A percentile compares a stretch with the other conserved stretches of the same genome.
phyloP scores from a whole-genome alignment of 2,113 vertebrate species.

The Phocoena sinus region DNA sequence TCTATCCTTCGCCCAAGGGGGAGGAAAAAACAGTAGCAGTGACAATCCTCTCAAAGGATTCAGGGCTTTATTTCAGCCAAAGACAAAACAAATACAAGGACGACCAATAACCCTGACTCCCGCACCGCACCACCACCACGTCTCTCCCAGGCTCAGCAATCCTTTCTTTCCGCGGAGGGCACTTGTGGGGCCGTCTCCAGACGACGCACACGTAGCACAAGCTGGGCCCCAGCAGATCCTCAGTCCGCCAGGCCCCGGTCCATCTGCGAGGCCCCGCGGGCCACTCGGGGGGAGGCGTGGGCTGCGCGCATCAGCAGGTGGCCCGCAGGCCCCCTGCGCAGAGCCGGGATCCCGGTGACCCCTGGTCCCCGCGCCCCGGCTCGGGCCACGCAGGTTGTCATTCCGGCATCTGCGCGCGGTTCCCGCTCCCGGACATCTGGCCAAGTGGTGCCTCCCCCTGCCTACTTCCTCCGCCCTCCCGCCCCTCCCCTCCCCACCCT shows the following conservation, averaged over 20 bases:
- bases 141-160: neutral
- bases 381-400: slow-evolving; percentile 74
- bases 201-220: slow-evolving; percentile 63
- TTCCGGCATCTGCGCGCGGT: slow-evolving; percentile 78
- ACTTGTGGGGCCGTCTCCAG: slow-evolving; percentile 69
- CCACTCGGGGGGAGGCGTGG: slow-evolving; percentile 71
- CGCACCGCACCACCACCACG: no score
- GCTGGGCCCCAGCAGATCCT: slow-evolving; percentile 72
- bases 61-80: neutral
- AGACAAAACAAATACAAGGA: neutral
- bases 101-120: rapidly evolving
- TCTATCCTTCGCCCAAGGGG: neutral
- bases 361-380: slow-evolving; percentile 72
- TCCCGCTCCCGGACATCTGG: slow-evolving; percentile 81
- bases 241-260: slow-evolving; percentile 62
- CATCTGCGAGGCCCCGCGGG: slow-evolving; percentile 55
- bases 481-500: slow-evolving; percentile 65
- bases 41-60: neutral
- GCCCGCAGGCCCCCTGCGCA: slow-evolving; percentile 71
- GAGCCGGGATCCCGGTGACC: slow-evolving; percentile 69
- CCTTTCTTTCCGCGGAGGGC: neutral
- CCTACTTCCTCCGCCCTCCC: neutral
- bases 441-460: slow-evolving; percentile 63
- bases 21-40: neutral
- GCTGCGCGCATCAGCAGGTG: slow-evolving; percentile 79